Conservation (phyloP, 2,888 invertebrate genomes). For the Patella caerulea region DNA sequence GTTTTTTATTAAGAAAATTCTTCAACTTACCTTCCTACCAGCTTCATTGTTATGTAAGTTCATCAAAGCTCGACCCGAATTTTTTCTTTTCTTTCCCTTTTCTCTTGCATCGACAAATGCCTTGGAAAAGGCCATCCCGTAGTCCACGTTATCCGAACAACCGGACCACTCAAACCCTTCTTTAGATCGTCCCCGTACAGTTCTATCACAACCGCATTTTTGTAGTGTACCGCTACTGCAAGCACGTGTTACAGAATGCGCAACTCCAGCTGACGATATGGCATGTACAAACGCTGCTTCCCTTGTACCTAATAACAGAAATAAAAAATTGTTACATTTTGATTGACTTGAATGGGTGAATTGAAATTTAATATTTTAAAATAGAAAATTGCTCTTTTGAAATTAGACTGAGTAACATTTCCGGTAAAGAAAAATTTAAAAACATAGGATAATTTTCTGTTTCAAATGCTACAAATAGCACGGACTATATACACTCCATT, state of each 20-base stretch:
- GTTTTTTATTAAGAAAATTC: not conserved
- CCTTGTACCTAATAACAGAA: slow-evolving; percentile 78
- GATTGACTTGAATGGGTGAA: no score
- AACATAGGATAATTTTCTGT: no score
- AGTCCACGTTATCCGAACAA: slow-evolving; percentile 88
- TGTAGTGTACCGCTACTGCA: slow-evolving; percentile 92
- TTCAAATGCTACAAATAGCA: no score
- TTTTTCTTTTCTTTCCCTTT: slow-evolving; percentile 83
- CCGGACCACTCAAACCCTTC: slow-evolving; percentile 91
- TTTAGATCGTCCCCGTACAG: slow-evolving; percentile 80
- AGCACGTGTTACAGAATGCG: slow-evolving; percentile 89
- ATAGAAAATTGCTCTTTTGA: no score
- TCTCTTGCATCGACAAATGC: slow-evolving; percentile 93
- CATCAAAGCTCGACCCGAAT: slow-evolving; percentile 91
- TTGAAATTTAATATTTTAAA: no score
- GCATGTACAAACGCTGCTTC: slow-evolving; percentile 97
- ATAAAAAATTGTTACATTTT: no score
- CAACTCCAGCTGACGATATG: slow-evolving; percentile 93
- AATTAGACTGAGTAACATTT: no score
- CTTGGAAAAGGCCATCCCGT: slow-evolving; percentile 81
- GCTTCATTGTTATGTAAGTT: slow-evolving; percentile 97
- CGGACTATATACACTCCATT: no score
- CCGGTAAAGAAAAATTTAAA: no score
- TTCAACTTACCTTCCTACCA: slow-evolving; percentile 87
- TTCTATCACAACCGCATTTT: slow-evolving; percentile 91